These are phyloP conservation scores for Catharus fuscescens DNA, from an alignment of 2,113 vertebrate genomes.

Conservation along the genomic window DNA sequence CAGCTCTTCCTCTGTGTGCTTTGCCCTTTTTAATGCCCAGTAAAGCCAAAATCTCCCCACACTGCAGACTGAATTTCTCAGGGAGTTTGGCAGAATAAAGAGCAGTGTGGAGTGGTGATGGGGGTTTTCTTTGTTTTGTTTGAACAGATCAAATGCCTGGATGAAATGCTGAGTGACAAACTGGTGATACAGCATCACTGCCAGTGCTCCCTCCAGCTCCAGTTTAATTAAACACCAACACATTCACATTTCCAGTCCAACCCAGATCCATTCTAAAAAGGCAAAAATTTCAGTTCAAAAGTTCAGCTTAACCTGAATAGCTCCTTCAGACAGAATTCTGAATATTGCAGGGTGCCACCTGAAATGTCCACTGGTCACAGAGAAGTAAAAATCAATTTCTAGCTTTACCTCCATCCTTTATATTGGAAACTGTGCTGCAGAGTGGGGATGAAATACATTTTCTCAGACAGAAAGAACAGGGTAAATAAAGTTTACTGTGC, in stretches of 20 bases:
- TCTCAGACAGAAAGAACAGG: background rate
- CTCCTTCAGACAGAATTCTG: background rate
- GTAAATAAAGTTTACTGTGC: slow-evolving; percentile 9
- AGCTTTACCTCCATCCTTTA: background rate
- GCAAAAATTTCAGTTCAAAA: background rate
- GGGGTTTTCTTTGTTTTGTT: too few species aligned
- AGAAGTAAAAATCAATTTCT: background rate
- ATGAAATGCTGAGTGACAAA: background rate
- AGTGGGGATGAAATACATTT: background rate
- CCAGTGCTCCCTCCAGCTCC: background rate
- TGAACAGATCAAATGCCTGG: background rate
- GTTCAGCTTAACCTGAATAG: background rate
- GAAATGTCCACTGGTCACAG: background rate
- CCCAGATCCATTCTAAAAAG: background rate
- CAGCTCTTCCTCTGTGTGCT: background rate
- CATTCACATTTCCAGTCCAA: too few species aligned
- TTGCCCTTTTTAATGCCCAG: background rate
- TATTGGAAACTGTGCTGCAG: background rate
- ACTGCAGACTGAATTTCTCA: too few species aligned
- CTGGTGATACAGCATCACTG: background rate
- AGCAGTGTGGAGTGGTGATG: background rate
- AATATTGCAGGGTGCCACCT: background rate
- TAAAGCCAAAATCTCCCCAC: background rate
- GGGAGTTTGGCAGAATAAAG: background rate
- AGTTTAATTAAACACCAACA: background rate